Conservation (phyloP, 2,888 invertebrate genomes). For the Pollenia angustigena region DNA sequence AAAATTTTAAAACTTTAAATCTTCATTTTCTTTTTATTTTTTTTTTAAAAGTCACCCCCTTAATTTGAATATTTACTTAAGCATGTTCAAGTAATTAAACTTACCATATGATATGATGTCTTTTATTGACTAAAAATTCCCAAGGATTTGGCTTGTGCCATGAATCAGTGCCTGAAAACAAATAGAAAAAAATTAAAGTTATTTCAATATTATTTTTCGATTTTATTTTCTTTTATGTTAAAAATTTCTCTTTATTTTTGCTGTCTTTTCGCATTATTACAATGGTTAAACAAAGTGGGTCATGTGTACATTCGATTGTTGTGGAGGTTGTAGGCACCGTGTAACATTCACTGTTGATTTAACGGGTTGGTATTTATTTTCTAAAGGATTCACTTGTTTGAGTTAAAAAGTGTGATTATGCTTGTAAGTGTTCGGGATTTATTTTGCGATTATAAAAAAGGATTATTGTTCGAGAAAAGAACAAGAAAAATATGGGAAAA, state of each 20-base stretch:
- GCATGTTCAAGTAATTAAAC: constrained; percentile 72
- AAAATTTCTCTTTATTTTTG: not conserved
- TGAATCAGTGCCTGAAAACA: constrained; percentile 82
- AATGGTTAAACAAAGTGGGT: constrained; percentile 47
- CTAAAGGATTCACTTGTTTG: constrained; percentile 30
- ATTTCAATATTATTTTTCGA: constrained; percentile 48
- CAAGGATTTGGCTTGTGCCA: constrained; percentile 90
- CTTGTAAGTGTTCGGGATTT: not conserved
- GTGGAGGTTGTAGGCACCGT: constrained; percentile 3
- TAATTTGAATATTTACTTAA: not conserved
- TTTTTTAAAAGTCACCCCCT: not conserved
- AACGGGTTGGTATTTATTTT: constrained; percentile 46
- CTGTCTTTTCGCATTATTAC: constrained; percentile 6
- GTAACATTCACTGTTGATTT: constrained; percentile 40
- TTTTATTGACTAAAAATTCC: constrained; percentile 93
- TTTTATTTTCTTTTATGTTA: not conserved
- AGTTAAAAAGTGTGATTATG: constrained; percentile 7
- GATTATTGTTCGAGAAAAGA: constrained; percentile 43
- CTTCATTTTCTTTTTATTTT: no score
- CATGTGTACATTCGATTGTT: constrained; percentile 28
- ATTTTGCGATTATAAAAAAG: constrained; percentile 20
- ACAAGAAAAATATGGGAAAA: constrained; percentile 3
- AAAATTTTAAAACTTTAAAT: no score
- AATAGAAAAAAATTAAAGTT: constrained; percentile 27
- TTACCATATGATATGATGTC: constrained; percentile 92